A percentile compares a stretch with the other conserved stretches of the same genome.
Evolutionary conservation across 2,113 vertebrate genomes (phyloP).

Genomic region (Opisthocomus hoazin): DNA sequence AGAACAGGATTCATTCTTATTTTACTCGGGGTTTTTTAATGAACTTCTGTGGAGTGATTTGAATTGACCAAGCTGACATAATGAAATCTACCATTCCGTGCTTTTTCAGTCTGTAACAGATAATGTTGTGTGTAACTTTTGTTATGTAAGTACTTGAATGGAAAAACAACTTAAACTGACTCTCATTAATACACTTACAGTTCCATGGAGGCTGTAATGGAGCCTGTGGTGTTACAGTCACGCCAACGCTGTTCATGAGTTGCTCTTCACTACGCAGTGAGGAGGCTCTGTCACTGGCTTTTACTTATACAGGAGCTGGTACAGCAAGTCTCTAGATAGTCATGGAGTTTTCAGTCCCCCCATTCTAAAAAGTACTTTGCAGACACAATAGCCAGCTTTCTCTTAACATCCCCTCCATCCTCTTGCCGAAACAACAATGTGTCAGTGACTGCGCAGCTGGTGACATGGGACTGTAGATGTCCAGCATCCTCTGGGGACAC

Average conservation of each 20-base stretch:
- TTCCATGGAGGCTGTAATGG: not conserved
- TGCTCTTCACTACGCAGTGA: not conserved
- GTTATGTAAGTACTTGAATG: slow-evolving; percentile 32
- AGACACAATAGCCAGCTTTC: not conserved
- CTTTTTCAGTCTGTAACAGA: not conserved
- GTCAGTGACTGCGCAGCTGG: not conserved
- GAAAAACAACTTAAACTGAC: not conserved
- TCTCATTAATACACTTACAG: slow-evolving; percentile 17
- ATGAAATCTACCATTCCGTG: not conserved
- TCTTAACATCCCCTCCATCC: not conserved
- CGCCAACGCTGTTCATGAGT: not conserved
- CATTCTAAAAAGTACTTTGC: not conserved
- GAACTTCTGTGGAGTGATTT: not conserved
- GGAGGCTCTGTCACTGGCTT: not conserved
- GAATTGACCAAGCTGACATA: not conserved
- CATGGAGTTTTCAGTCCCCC: not conserved
- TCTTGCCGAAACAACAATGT: not conserved
- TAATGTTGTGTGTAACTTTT: slow-evolving; percentile 7
- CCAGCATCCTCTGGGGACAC: not conserved
- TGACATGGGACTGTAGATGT: not conserved
- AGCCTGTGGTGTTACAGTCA: not conserved
- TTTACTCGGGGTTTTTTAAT: not conserved
- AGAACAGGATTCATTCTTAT: not conserved
- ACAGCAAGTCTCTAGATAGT: not conserved
- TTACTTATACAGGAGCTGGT: not conserved